phyloP scores from a whole-genome alignment of 1,140 invertebrate species.

The Gryllus bimaculatus region DNA sequence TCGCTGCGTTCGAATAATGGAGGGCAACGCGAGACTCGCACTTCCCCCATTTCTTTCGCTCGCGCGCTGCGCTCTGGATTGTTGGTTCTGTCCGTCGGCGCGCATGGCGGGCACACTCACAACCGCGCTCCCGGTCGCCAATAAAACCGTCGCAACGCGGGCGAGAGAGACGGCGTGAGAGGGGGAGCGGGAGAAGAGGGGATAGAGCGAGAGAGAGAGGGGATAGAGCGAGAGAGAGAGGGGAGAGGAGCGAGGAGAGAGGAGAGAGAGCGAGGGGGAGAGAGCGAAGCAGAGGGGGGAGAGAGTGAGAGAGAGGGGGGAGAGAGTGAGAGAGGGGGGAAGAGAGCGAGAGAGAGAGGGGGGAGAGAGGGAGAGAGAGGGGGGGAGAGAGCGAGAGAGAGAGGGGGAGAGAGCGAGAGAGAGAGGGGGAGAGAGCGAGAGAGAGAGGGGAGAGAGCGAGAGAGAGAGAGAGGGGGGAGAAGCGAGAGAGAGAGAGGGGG shows the following conservation, averaged over 20 bases:
- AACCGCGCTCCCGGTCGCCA: not conserved
- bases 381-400: not conserved
- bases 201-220: not conserved
- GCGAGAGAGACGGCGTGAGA: not conserved
- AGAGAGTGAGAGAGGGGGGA: not conserved
- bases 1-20: not conserved
- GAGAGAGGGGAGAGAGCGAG: not conserved
- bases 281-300: not conserved
- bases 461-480: not conserved
- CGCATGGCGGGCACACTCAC: not conserved
- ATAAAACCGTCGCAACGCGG: not conserved
- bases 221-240: not conserved
- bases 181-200: not conserved
- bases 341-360: not conserved
- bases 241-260: too few relatives aligned
- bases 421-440: too few relatives aligned
- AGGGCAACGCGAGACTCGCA: not conserved
- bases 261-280: not conserved
- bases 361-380: not conserved
- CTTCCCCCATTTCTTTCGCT: not conserved
- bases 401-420: not conserved
- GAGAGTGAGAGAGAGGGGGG: not conserved
- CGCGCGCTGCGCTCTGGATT: not conserved
- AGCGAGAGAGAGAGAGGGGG: not conserved
- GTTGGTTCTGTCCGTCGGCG: not conserved